Conservation (phyloP, 1,140 invertebrate genomes). For the Rhagoletis zephyria region DNA sequence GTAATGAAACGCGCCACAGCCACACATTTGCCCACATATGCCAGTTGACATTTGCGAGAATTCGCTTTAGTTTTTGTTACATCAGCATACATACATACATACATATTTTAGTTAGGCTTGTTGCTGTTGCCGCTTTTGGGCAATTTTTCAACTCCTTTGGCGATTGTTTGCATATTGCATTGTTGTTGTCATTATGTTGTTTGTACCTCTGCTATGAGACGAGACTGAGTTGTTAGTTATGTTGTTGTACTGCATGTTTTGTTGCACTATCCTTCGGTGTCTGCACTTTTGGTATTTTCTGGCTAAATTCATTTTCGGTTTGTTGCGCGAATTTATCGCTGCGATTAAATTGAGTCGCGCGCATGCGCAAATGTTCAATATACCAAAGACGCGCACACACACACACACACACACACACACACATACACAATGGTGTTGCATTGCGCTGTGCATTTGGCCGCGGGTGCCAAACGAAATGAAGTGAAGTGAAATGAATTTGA, state of each 20-base stretch:
- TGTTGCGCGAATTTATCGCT: constrained; percentile 47
- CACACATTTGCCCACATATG: constrained; percentile 13
- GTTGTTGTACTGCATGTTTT: not conserved
- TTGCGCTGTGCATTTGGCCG: not conserved
- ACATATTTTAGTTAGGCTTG: no score
- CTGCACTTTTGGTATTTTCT: constrained; percentile 15
- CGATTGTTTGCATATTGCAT: constrained; percentile 12
- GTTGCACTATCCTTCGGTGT: not conserved
- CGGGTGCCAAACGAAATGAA: constrained; percentile 45
- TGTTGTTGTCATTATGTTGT: constrained; percentile 1
- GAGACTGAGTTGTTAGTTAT: constrained; percentile 33
- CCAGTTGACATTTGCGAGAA: constrained; percentile 19
- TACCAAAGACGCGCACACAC: no score
- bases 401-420: not conserved
- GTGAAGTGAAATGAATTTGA: constrained; percentile 45
- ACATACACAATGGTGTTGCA: not conserved
- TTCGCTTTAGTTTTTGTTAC: not conserved
- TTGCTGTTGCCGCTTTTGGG: not conserved
- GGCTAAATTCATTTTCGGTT: constrained; percentile 21
- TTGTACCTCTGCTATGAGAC: not conserved
- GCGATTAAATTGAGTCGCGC: constrained; percentile 48
- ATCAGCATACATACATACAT: no score
- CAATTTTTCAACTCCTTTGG: constrained; percentile 36
- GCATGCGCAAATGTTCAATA: constrained; percentile 46
- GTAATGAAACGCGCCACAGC: not conserved